Percentiles rank a stretch among this genome's conserved stretches.
These are phyloP conservation scores for Otocyon megalotis DNA, from an alignment of 2,113 vertebrate species.

Conservation along the genomic window DNA sequence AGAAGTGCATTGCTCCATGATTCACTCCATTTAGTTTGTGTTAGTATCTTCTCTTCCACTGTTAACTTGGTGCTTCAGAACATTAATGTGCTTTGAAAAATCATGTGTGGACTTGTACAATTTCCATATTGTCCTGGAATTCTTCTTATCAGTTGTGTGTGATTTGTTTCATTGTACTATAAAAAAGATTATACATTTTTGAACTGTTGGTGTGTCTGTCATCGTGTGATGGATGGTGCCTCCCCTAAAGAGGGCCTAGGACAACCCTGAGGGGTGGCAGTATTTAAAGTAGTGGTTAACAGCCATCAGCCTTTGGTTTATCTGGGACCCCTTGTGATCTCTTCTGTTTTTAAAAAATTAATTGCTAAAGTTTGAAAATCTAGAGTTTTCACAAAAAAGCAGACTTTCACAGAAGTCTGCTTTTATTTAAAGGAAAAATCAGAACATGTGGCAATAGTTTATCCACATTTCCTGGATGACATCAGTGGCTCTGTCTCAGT, in stretches of 20 bases:
- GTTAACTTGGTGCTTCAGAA: neutral
- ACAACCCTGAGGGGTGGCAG: neutral
- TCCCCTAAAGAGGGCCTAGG: neutral
- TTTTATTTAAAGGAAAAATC: conserved; percentile 12
- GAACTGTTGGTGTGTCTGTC: neutral
- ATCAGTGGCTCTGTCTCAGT: neutral
- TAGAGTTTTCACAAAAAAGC: neutral
- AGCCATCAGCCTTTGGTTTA: neutral
- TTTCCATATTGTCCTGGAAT: neutral
- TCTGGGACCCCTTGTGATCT: neutral
- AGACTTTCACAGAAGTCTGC: neutral
- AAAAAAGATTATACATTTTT: neutral
- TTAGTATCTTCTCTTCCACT: neutral
- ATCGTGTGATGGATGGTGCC: neutral
- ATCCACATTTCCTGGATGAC: neutral
- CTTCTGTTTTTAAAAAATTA: neutral
- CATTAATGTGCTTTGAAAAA: neutral
- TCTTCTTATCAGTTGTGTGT: neutral
- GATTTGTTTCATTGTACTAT: neutral
- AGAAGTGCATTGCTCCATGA: neutral
- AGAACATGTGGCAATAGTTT: neutral
- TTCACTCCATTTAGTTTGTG: neutral
- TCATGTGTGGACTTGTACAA: neutral
- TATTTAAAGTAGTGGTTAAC: neutral
- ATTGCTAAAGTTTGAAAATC: neutral